Conservation (phyloP, 1,140 invertebrate species). For the Drosophila subpulchrella region DNA sequence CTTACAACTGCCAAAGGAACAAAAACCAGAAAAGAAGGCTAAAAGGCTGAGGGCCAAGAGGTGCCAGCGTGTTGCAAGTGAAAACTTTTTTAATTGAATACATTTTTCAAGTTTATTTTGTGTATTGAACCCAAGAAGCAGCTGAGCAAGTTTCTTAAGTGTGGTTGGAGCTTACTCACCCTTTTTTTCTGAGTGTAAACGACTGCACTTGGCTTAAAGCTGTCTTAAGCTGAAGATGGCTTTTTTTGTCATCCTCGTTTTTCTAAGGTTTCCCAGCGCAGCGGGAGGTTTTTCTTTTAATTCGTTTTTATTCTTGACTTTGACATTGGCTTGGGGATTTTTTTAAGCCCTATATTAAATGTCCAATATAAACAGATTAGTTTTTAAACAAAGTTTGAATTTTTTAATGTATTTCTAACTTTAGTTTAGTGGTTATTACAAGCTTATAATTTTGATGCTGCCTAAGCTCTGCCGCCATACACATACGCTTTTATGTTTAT, state of each 20-base stretch:
- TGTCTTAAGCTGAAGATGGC: slow-evolving; percentile 29
- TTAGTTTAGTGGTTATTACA: not conserved
- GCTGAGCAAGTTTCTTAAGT: slow-evolving; percentile 23
- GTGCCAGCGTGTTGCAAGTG: slow-evolving; percentile 46
- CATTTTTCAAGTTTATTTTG: slow-evolving; percentile 69
- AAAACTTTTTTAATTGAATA: slow-evolving; percentile 82
- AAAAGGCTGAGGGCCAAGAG: slow-evolving; percentile 11
- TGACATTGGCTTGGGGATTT: not conserved
- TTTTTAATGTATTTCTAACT: not conserved
- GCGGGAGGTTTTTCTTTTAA: slow-evolving; percentile 34
- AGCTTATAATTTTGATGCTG: too few relatives aligned
- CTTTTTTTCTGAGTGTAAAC: slow-evolving; percentile 11
- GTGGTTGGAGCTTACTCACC: not conserved
- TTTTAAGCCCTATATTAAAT: not conserved
- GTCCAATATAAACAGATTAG: not conserved
- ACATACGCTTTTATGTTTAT: not conserved
- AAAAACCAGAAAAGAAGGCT: slow-evolving; percentile 21
- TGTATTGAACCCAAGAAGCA: slow-evolving; percentile 54
- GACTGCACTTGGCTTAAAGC: slow-evolving; percentile 60
- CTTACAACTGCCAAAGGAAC: slow-evolving; percentile 67
- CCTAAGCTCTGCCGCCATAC: too few relatives aligned
- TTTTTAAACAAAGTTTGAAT: not conserved
- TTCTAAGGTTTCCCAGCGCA: slow-evolving; percentile 52
- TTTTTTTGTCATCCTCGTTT: not conserved
- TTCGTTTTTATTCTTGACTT: slow-evolving; percentile 8